Percentiles rank a stretch among this genome's conserved stretches.
phyloP scores from a whole-genome alignment of 2,113 vertebrate species.

The Heptranchias perlo region DNA sequence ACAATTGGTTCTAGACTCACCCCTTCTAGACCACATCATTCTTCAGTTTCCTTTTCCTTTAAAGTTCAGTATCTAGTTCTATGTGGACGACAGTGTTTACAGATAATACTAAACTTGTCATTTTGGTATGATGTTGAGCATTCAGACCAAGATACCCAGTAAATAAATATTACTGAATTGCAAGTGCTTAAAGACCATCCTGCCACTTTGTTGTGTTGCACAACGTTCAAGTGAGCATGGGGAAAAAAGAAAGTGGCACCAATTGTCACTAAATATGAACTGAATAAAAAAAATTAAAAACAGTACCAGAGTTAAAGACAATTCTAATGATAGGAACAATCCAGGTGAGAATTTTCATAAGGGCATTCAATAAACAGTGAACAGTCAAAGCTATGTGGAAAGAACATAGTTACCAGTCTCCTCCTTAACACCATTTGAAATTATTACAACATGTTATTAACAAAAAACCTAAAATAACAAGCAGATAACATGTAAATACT shows the following conservation, averaged over 20 bases:
- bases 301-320: constrained; percentile 69
- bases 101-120: constrained; percentile 51
- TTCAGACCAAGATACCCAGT: constrained; percentile 69
- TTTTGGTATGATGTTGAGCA: constrained; percentile 56
- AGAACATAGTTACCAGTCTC: constrained; percentile 69
- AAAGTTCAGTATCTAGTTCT: constrained; percentile 50
- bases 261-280: constrained; percentile 62
- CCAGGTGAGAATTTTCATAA: constrained; percentile 50
- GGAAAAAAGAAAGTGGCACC: constrained; percentile 61
- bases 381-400: constrained; percentile 55
- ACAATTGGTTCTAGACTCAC: constrained; percentile 18
- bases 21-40: neutral
- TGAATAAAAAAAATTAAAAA: constrained; percentile 50
- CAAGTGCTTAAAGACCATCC: constrained; percentile 76
- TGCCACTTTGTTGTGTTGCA: neutral
- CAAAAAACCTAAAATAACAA: constrained; percentile 77
- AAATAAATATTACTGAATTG: constrained; percentile 74
- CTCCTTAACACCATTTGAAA: constrained; percentile 72
- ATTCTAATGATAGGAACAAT: constrained; percentile 53
- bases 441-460: constrained; percentile 79
- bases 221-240: neutral
- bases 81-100: constrained; percentile 78
- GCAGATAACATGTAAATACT: constrained; percentile 84
- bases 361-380: constrained; percentile 49
- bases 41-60: constrained; percentile 28